Percentiles rank a stretch among this genome's conserved stretches.
These are phyloP conservation scores for Pterocles orientalis DNA, from an alignment of 2,113 vertebrate species.

Conservation along the genomic window DNA sequence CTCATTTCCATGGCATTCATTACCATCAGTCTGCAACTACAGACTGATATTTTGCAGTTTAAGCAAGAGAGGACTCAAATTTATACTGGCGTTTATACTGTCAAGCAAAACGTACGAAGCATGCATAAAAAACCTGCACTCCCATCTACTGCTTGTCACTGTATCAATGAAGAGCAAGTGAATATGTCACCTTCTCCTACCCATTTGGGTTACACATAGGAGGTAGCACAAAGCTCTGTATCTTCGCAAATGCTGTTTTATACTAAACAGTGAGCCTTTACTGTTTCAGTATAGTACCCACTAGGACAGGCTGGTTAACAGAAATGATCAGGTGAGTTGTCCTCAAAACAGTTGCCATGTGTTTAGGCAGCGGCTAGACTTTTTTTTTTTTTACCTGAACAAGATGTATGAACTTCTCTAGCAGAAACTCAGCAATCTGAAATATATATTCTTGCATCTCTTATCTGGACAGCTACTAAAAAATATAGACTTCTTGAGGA, in stretches of 20 bases:
- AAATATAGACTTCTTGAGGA: not conserved
- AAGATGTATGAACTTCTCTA: not conserved
- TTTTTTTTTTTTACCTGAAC: not conserved
- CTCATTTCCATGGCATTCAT: slow-evolving; percentile 19
- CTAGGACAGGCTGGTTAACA: not conserved
- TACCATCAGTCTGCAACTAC: not conserved
- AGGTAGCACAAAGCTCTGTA: not conserved
- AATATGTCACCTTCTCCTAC: not conserved
- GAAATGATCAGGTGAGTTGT: not conserved
- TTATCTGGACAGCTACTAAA: not conserved
- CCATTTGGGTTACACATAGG: not conserved
- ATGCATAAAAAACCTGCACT: slow-evolving; percentile 22
- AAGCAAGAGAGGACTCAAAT: slow-evolving; percentile 49
- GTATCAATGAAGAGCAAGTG: not conserved
- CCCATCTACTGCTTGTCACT: not conserved
- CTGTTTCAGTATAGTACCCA: not conserved
- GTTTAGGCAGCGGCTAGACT: not conserved
- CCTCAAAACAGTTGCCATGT: not conserved
- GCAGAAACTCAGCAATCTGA: not conserved
- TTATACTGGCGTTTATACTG: slow-evolving; percentile 30
- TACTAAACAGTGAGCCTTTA: not conserved
- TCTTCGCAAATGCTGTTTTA: not conserved
- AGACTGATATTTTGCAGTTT: slow-evolving; percentile 41
- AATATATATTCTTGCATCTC: not conserved
- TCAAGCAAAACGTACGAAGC: slow-evolving; percentile 19